These are phyloP conservation scores for Pyrocephalus nanus DNA, from an alignment of 2,797 vertebrate genomes.

Conservation along the genomic window DNA sequence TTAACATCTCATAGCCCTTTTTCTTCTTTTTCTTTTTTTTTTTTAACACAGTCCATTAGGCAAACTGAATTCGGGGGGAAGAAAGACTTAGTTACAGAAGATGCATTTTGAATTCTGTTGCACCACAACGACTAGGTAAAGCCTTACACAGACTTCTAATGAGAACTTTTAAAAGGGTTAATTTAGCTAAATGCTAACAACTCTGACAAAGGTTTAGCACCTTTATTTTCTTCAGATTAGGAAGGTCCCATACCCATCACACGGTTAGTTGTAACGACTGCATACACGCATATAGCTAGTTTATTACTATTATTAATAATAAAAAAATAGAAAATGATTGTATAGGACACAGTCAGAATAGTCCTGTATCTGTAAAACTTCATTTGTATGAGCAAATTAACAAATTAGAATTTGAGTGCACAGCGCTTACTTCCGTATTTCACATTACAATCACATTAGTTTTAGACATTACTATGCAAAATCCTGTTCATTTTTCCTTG, in stretches of 20 bases:
- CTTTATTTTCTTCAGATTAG: background rate
- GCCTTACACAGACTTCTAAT: background rate
- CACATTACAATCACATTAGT: background rate
- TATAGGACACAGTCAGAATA: background rate
- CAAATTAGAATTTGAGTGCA: background rate
- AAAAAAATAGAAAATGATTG: background rate
- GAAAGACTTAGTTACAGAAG: background rate
- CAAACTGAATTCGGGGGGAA: background rate
- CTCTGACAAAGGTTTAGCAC: background rate
- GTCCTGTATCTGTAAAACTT: background rate
- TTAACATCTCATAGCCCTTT: background rate
- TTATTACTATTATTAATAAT: background rate
- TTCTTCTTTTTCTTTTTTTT: background rate
- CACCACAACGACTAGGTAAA: background rate
- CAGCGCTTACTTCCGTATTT: background rate
- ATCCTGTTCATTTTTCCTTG: background rate
- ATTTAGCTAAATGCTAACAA: background rate
- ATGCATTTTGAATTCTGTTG: background rate
- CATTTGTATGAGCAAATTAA: background rate
- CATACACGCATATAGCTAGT: background rate
- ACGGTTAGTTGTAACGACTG: background rate
- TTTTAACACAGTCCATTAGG: background rate
- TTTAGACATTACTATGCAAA: background rate
- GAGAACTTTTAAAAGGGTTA: background rate
- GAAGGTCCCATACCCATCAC: background rate